Evolutionary conservation across 2,888 invertebrate species (phyloP).

Genomic region (Standfussiana lucernea): DNA sequence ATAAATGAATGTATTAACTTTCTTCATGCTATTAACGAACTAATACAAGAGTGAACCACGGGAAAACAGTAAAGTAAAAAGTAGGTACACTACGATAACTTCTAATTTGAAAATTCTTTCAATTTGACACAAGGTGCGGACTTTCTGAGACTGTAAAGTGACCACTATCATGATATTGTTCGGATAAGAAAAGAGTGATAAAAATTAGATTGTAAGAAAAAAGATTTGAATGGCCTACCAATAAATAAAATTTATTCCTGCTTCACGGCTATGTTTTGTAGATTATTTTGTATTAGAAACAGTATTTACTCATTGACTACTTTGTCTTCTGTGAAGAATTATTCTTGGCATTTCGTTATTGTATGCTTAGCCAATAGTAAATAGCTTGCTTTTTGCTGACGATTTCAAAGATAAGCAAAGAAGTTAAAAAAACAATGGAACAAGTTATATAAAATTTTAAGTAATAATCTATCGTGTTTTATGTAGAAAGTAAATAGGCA

Average conservation of each 20-base stretch:
- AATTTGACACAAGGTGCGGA: constrained; percentile 17
- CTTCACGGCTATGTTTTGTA: constrained; percentile 3
- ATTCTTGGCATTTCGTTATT: constrained; percentile 12
- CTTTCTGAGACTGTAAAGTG: constrained; percentile 41
- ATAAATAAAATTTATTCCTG: constrained; percentile 8
- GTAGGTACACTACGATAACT: background rate
- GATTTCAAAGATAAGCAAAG: background rate
- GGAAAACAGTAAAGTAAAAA: background rate
- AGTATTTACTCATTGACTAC: constrained; percentile 15
- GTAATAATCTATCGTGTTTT: background rate
- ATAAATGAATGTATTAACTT: background rate
- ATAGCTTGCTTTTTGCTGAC: background rate
- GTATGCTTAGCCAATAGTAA: constrained; percentile 1
- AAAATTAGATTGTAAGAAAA: constrained; percentile 41
- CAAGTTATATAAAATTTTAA: background rate
- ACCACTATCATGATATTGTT: constrained; percentile 35
- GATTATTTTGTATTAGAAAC: background rate
- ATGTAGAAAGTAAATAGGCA: background rate
- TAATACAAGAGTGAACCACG: constrained; percentile 7
- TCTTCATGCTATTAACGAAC: background rate
- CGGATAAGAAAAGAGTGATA: constrained; percentile 16
- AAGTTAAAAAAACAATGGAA: background rate
- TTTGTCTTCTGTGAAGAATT: constrained; percentile 41
- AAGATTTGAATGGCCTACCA: constrained; percentile 29
- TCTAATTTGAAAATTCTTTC: background rate